phyloP scores from a whole-genome alignment of 2,797 vertebrate species.

The Enteromius fasciolatus region DNA sequence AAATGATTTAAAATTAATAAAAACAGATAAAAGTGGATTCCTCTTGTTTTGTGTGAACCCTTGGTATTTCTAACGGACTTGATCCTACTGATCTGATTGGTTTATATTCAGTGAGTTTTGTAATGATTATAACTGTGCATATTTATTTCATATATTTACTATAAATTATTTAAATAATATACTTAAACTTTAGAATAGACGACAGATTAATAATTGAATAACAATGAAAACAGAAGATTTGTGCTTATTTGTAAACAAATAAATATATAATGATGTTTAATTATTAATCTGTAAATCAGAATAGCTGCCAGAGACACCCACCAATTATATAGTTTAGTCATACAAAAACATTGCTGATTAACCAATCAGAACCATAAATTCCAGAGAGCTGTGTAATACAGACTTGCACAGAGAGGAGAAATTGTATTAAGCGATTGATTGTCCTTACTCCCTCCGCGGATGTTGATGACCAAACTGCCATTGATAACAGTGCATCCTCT shows the following conservation, averaged over 20 bases:
- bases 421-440: conserved; percentile 7
- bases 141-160: background rate
- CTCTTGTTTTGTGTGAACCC: no score
- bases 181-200: background rate
- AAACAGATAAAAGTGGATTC: no score
- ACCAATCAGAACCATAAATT: background rate
- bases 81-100: no score
- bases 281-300: background rate
- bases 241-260: no score
- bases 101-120: no score
- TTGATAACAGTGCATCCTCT: conserved; percentile 93
- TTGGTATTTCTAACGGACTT: no score
- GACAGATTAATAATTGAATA: background rate
- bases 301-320: background rate
- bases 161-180: background rate
- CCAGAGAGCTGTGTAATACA: background rate
- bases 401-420: background rate
- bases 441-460: conserved; percentile 94
- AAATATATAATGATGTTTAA: background rate
- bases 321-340: background rate
- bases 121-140: no score
- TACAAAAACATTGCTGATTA: background rate
- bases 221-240: background rate
- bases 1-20: no score
- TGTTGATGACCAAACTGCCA: conserved; percentile 92